Base-by-base conservation (phyloP, 1,140 invertebrate species). In the Odontomachus brunneus region DNA sequence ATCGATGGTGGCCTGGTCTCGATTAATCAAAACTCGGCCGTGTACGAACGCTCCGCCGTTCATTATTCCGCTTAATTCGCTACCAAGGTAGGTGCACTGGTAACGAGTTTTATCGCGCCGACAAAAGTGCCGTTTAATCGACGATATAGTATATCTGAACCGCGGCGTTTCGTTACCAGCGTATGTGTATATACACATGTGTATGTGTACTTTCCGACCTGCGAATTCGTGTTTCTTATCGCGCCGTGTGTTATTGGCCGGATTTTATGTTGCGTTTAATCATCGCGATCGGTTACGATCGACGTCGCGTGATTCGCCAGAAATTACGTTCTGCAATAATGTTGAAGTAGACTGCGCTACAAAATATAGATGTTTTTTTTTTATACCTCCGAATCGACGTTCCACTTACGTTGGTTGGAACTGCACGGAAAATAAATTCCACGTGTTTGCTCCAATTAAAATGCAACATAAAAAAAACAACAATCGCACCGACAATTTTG, bases 11-110 rank as follows among this genome's bases (percentile, higher is more conserved):
- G 74, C 49, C 67, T 51, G 84, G 74, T 87, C 82, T 84, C 86
- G 69, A 88, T 88, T 87, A 88, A 88, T 88, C 86, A 88, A 87
- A 88, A 84, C 75, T 73, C 82, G 85, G 73, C 84, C 85, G 84
- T 69, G 48, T 66, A 57, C 55, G 60, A 73, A 76, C 80, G 38
- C 48, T 67, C 81, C 63, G 26, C 55, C 84, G 81, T 86, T 88
- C 81, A 66, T 88, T 86, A 86, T 84, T 66, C 49, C 63, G 55
- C 55, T 88, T 88, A 84, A 88, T 87, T 87, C 73, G 62, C 67
- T 67, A 76, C 75, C 75, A 73, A 66, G 53, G 74, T 69, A 44
- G 57, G 67, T 51, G 24, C 51, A 82, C 78, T 59, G 38, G 66
- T 82, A 82, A 82, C 67, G 71, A 82, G 67, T 82, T 82, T 72